Evolutionary conservation across 1,140 invertebrate genomes (phyloP).

Genomic region (Harlomillsia oculata): DNA sequence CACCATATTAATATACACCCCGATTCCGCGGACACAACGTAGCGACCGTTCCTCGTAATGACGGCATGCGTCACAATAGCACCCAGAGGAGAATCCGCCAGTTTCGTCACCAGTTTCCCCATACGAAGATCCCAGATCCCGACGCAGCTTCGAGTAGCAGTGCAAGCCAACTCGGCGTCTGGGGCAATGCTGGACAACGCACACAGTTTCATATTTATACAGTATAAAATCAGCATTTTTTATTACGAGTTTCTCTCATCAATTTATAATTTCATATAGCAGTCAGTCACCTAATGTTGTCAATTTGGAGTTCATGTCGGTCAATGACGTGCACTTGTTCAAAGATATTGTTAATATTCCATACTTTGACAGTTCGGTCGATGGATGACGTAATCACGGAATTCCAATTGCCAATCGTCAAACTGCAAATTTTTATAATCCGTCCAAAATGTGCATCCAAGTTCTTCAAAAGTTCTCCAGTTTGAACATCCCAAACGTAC

Average conservation of each 20-base stretch:
- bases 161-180: conserved; percentile 63
- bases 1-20: conserved; percentile 90
- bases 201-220: no score
- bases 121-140: conserved; percentile 89
- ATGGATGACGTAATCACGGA: conserved; percentile 92
- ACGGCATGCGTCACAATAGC: conserved; percentile 80
- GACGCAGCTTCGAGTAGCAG: conserved; percentile 82
- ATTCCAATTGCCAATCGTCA: conserved; percentile 83
- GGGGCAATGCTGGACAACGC: conserved; percentile 54
- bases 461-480: conserved; percentile 71
- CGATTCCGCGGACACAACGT: conserved; percentile 81
- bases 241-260: background rate
- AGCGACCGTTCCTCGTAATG: conserved; percentile 71
- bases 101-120: conserved; percentile 68
- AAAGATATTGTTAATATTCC: conserved; percentile 98
- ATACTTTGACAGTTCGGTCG: conserved; percentile 94
- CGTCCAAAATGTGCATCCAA: conserved; percentile 94
- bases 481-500: conserved; percentile 83
- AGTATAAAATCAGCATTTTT: conserved; percentile 4
- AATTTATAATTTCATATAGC: background rate
- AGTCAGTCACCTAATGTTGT: conserved; percentile 63
- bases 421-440: conserved; percentile 79
- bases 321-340: conserved; percentile 95
- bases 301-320: conserved; percentile 88
- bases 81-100: conserved; percentile 83